These are phyloP conservation scores for Microctenopoma stevenorrisi DNA, from an alignment of 2,797 vertebrate genomes.

Conservation along the genomic window DNA sequence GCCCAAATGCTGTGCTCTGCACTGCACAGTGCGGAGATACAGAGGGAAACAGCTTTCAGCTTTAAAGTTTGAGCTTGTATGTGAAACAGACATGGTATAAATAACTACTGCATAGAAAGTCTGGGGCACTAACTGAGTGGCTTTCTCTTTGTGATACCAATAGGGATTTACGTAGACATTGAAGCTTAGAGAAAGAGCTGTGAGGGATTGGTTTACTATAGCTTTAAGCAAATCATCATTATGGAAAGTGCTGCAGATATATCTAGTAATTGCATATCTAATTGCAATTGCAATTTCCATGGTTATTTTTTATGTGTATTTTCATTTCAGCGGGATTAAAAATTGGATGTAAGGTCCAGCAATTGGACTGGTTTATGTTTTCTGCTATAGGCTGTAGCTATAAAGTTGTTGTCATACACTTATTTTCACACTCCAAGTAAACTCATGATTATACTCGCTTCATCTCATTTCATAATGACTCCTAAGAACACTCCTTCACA, in stretches of 20 bases:
- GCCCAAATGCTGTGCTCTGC: slow-evolving; percentile 50
- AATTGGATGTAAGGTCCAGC: slow-evolving; percentile 1
- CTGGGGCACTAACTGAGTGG: no score
- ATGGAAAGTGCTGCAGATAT: no score
- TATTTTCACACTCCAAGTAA: slow-evolving; percentile 24
- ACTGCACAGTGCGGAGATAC: neutral
- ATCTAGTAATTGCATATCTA: neutral
- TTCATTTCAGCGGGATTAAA: neutral
- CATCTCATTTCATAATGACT: slow-evolving; percentile 14
- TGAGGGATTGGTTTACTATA: no score
- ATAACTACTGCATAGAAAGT: no score
- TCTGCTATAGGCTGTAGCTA: slow-evolving; percentile 5
- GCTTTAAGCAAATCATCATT: no score
- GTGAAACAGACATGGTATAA: no score
- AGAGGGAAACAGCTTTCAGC: neutral
- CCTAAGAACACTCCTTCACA: slow-evolving; percentile 19
- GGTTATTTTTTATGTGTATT: neutral
- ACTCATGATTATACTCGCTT: slow-evolving; percentile 26
- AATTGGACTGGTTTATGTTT: slow-evolving; percentile 1
- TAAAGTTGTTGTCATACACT: slow-evolving; percentile 17
- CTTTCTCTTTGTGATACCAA: no score
- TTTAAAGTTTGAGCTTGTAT: slow-evolving; percentile 5
- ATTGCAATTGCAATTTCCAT: neutral
- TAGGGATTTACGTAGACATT: no score
- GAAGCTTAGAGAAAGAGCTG: no score